Evolutionary conservation across 2,888 invertebrate species (phyloP), one percentile per base, ranked within the genome.

Genomic region (Nymphalis c-album): DNA sequence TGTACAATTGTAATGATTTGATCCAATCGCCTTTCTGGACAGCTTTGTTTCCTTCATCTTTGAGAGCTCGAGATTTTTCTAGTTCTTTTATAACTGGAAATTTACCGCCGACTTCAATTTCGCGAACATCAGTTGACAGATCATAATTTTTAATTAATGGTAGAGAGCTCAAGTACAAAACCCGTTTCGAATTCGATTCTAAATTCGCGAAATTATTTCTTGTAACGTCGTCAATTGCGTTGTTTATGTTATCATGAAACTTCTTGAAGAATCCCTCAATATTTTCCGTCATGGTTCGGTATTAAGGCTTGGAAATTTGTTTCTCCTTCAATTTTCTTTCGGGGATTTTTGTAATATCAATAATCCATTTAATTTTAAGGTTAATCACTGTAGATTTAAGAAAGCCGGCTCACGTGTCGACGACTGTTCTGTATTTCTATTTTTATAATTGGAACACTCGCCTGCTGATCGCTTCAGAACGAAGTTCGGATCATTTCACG

Each of bases 11-110:
- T 80, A 96, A 87, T 1, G 97, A 96, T 75, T 93, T 94, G 45
- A 85, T 80, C 93, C 95, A 96, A 74, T 96, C 94, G 63, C 95
- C 95, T 75, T 93, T 94, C 74, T 94, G 95, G 76, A 97, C 97
- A 7, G 94, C 94, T 70, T 92, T 90, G 79, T 96, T 97, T 4
- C 96, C 97, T 68, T 93, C 93, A 75, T 94, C 93, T 85, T 97
- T 97, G 47, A 94, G 85, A 70, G 91, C 87, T n/a, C 93, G 87
- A 10, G 96, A 95, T 77, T 91, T 91, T 67, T 93, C 89, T 8
- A 91, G 80, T 81, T 93, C 92, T 85, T 96, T 95, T 69, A 86
- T 86, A 73, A 88, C 87, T 47, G 87, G 86, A 74, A 88, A 87
- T 16, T 83, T 80, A 58, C 87, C 87, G 71, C 84, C 85, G 22